These are phyloP conservation scores for Drosophila fuyamai DNA, from an alignment of 1,140 invertebrate species.

Conservation along the genomic window DNA sequence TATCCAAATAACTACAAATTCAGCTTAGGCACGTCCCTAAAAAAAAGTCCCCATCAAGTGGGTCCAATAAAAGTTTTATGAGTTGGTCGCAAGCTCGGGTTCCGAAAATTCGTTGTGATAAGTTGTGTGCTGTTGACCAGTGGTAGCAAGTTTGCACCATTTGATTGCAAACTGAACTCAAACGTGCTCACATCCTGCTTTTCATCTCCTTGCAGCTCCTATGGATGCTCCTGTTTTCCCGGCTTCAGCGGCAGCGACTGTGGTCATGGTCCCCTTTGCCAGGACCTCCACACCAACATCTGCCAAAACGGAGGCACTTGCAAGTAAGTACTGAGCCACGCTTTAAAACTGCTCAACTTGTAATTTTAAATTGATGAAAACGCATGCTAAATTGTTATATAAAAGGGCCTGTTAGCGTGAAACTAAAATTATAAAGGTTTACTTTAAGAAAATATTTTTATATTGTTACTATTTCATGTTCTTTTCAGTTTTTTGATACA, in stretches of 20 bases:
- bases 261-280: conserved; percentile 90
- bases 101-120: conserved; percentile 45
- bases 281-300: conserved; percentile 87
- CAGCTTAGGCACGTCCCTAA: conserved; percentile 48
- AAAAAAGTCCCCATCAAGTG: conserved; percentile 39
- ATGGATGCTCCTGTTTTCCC: conserved; percentile 90
- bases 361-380: not conserved
- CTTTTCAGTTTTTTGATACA: too few relatives aligned
- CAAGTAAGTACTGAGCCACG: conserved; percentile 87
- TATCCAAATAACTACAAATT: conserved; percentile 43
- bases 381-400: not conserved
- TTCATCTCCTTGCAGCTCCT: conserved; percentile 86
- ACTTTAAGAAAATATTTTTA: too few relatives aligned
- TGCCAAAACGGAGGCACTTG: conserved; percentile 92
- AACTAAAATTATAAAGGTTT: too few relatives aligned
- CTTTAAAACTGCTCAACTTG: not conserved
- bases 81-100: conserved; percentile 32
- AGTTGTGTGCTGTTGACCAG: conserved; percentile 35
- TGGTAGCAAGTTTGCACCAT: conserved; percentile 2
- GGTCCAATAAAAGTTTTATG: conserved; percentile 55
- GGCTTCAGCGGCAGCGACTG: conserved; percentile 90
- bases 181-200: conserved; percentile 55
- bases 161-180: conserved; percentile 40
- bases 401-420: too few relatives aligned
- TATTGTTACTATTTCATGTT: too few relatives aligned